Conservation (phyloP, 2,113 vertebrate species). For the Nansenia antarctica region DNA sequence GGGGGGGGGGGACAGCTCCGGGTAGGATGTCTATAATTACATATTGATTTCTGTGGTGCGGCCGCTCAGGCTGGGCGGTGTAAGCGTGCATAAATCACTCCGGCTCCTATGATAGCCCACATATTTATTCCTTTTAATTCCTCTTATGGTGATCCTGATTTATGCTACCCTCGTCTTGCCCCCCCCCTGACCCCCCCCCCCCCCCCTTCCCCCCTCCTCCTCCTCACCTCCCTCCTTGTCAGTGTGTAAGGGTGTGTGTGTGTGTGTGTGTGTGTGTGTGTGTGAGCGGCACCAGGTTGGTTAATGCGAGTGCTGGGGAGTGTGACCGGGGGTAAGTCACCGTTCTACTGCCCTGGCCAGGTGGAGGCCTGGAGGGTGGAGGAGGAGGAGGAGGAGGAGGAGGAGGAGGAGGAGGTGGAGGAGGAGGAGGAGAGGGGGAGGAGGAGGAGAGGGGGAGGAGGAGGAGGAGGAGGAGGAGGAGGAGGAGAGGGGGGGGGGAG, state of each 20-base stretch:
- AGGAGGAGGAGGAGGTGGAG: too few relatives aligned
- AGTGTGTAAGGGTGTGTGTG: constrained; percentile 12
- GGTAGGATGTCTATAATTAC: constrained; percentile 80
- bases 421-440: too few relatives aligned
- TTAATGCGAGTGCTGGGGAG: constrained; percentile 22
- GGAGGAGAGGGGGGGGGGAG: too few relatives aligned
- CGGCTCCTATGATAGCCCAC: constrained; percentile 69
- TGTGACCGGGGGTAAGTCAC: constrained; percentile 16
- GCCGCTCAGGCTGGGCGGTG: constrained; percentile 60
- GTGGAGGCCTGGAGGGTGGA: constrained; percentile 16
- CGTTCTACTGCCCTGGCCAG: constrained; percentile 14
- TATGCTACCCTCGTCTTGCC: too few relatives aligned
- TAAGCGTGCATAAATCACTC: constrained; percentile 75
- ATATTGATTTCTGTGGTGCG: constrained; percentile 76
- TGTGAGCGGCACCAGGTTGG: neutral
- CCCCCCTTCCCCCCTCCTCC: constrained; percentile 40
- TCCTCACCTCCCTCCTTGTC: constrained; percentile 47
- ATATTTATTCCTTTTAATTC: constrained; percentile 78
- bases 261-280: constrained; percentile 13
- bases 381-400: too few relatives aligned
- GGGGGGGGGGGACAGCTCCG: constrained; percentile 60
- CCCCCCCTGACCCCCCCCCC: too few relatives aligned
- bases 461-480: too few relatives aligned
- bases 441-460: too few relatives aligned
- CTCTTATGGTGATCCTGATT: constrained; percentile 74